Conservation (phyloP, 2,888 invertebrate genomes). For the Mythimna vitellina region DNA sequence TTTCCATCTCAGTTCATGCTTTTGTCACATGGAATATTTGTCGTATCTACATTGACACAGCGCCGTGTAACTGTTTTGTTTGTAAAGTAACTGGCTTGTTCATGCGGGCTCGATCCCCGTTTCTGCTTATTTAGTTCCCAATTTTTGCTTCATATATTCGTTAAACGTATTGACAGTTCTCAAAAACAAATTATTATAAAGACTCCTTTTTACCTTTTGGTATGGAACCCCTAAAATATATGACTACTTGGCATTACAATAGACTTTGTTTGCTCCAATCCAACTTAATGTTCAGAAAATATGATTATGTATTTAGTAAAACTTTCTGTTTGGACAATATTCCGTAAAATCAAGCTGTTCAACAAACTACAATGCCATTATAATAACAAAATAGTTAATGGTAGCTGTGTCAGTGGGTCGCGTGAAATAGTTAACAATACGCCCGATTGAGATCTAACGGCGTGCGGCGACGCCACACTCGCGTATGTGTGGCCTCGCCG, state of each 20-base stretch:
- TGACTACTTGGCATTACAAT: background rate
- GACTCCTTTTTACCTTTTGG: background rate
- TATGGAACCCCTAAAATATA: background rate
- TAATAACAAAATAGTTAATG: slow-evolving; percentile 63
- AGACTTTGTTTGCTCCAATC: background rate
- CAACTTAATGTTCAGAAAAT: background rate
- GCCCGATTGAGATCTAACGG: slow-evolving; percentile 65
- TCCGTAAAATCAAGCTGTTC: slow-evolving; percentile 24
- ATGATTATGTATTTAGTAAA: background rate
- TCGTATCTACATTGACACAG: slow-evolving; percentile 53
- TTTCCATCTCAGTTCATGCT: slow-evolving; percentile 54
- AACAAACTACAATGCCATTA: slow-evolving; percentile 50
- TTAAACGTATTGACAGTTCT: background rate
- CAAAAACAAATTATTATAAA: background rate
- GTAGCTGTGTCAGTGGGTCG: slow-evolving; percentile 72
- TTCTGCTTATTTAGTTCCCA: slow-evolving; percentile 35
- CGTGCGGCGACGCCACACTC: slow-evolving; percentile 52
- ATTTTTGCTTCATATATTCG: slow-evolving; percentile 2
- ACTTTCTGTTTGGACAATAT: slow-evolving; percentile 3
- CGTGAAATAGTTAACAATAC: slow-evolving; percentile 68
- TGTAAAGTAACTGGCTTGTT: slow-evolving; percentile 26
- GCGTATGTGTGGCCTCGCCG: slow-evolving; percentile 51
- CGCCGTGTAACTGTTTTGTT: slow-evolving; percentile 15
- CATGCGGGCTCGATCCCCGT: slow-evolving; percentile 30
- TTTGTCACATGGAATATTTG: slow-evolving; percentile 47